These are phyloP conservation scores for Varanus salvator DNA, from an alignment of 2,113 vertebrate species.

Conservation along the genomic window DNA sequence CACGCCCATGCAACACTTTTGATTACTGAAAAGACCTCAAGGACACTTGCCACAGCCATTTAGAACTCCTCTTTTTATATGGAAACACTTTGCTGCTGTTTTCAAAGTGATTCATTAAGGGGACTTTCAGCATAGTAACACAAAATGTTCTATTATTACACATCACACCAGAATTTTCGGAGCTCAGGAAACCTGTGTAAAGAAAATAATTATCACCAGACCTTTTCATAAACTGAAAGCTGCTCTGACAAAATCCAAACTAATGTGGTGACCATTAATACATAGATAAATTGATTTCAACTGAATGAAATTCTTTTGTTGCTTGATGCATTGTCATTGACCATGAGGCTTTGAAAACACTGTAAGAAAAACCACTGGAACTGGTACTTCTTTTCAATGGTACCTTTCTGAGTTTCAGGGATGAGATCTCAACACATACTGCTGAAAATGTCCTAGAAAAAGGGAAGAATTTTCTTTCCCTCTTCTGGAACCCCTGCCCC, in stretches of 20 bases:
- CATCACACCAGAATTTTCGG: not conserved
- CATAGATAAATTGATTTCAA: not conserved
- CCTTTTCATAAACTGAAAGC: not conserved
- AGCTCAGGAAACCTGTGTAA: not conserved
- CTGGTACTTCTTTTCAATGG: not conserved
- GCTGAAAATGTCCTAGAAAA: not conserved
- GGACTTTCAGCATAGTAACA: not conserved
- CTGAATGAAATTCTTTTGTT: not conserved
- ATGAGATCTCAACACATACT: not conserved
- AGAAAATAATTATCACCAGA: not conserved
- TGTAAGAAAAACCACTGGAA: not conserved
- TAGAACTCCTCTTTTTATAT: not conserved
- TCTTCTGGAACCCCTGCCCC: not conserved
- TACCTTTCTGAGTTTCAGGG: not conserved
- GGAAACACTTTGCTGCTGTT: not conserved
- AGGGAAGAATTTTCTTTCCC: too few species aligned
- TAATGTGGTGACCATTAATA: not conserved
- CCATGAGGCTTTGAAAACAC: not conserved
- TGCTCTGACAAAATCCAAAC: not conserved
- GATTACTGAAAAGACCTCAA: slow-evolving; percentile 78
- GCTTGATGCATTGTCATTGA: not conserved
- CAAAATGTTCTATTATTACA: not conserved
- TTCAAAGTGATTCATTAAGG: not conserved
- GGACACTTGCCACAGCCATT: slow-evolving; percentile 68
- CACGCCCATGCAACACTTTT: slow-evolving; percentile 66